phyloP scores from a whole-genome alignment of 2,113 vertebrate species.

The Microcebus ravelobensis region DNA sequence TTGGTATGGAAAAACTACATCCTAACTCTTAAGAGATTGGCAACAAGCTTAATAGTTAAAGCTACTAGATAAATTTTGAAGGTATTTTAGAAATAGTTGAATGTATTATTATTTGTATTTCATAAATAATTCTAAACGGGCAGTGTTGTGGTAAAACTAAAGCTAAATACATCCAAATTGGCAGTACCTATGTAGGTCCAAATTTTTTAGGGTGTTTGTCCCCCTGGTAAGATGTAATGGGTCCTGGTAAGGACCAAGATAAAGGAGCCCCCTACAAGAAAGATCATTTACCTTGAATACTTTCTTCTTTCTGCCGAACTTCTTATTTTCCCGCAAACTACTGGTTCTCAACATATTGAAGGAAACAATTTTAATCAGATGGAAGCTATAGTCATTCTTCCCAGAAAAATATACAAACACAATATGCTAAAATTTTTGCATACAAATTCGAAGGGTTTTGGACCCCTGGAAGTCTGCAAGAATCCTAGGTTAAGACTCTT shows the following conservation, averaged over 20 bases:
- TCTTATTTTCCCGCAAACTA: neutral
- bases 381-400: neutral
- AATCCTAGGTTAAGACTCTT: neutral
- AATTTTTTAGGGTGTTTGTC: neutral
- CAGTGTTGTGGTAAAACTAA: neutral
- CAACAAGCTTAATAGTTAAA: neutral
- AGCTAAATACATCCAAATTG: neutral
- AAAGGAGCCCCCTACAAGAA: neutral
- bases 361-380: neutral
- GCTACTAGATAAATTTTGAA: neutral
- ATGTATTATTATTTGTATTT: neutral
- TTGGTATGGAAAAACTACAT: neutral
- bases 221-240: neutral
- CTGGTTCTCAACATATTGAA: neutral
- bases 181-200: neutral
- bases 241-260: neutral
- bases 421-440: neutral
- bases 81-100: constrained; percentile 15
- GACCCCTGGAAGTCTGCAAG: neutral
- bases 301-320: neutral
- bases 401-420: neutral
- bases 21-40: constrained; percentile 46
- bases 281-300: neutral
- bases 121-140: neutral
- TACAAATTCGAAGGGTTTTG: neutral